phyloP scores from a whole-genome alignment of 1,140 invertebrate genomes.

The Sogatella furcifera region DNA sequence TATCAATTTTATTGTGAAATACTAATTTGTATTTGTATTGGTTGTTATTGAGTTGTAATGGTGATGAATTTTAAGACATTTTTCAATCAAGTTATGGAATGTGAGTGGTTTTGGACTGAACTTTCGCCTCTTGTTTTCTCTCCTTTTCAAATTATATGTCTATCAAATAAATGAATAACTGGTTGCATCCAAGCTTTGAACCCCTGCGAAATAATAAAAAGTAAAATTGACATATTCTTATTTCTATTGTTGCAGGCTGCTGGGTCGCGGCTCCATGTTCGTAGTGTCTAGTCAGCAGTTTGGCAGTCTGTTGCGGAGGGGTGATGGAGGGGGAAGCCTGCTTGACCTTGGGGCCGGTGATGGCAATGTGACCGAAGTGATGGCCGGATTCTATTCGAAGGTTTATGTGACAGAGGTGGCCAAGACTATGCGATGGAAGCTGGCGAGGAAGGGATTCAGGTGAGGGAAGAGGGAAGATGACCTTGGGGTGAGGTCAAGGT shows the following conservation, averaged over 20 bases:
- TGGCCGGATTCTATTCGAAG: slow-evolving; percentile 49
- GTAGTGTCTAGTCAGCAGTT: slow-evolving; percentile 66
- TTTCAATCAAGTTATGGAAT: too few relatives aligned
- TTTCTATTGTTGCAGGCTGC: slow-evolving; percentile 46
- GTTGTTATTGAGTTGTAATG: too few relatives aligned
- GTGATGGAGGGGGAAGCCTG: slow-evolving; percentile 43
- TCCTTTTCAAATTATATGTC: too few relatives aligned
- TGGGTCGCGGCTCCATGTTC: slow-evolving; percentile 86
- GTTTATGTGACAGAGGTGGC: slow-evolving; percentile 84
- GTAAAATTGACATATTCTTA: slow-evolving; percentile 12
- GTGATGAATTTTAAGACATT: too few relatives aligned
- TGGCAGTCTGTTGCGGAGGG: slow-evolving; percentile 45
- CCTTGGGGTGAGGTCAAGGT: too few relatives aligned
- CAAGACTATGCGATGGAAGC: slow-evolving; percentile 60
- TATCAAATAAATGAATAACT: too few relatives aligned
- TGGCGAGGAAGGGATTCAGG: slow-evolving; percentile 62
- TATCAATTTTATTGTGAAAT: too few relatives aligned
- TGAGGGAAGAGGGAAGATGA: slow-evolving; percentile 35
- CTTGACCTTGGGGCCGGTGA: slow-evolving; percentile 88
- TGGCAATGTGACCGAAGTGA: slow-evolving; percentile 69
- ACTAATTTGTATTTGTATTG: too few relatives aligned
- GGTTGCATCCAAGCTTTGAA: too few relatives aligned
- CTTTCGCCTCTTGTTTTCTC: too few relatives aligned
- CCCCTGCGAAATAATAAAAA: too few relatives aligned
- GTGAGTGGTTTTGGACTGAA: too few relatives aligned